Conservation (phyloP, 2,113 vertebrate genomes). For the Strix aluco region DNA sequence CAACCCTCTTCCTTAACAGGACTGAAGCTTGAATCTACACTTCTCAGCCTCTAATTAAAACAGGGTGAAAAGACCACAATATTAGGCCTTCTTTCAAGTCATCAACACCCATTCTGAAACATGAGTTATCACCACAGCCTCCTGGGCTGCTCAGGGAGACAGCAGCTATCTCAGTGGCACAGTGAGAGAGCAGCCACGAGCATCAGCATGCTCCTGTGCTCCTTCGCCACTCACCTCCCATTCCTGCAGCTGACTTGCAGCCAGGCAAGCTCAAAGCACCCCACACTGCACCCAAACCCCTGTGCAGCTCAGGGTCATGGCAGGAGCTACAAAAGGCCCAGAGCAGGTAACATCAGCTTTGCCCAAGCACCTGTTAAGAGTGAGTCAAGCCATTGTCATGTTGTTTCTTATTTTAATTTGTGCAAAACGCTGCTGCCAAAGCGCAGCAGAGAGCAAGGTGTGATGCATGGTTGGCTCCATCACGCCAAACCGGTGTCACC, state of each 20-base stretch:
- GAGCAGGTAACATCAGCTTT: neutral
- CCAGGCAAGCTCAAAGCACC: neutral
- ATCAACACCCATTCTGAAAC: neutral
- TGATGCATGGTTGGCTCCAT: neutral
- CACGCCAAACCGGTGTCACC: neutral
- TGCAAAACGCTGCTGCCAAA: neutral
- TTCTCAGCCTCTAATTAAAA: neutral
- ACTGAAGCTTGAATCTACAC: no score
- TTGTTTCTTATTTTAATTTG: neutral
- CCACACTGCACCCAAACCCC: neutral
- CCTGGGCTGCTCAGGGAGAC: neutral
- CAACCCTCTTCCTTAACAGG: neutral
- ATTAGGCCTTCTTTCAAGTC: neutral
- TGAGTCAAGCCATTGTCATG: neutral
- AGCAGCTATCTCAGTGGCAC: neutral
- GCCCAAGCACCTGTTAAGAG: neutral
- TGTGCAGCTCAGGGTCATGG: neutral
- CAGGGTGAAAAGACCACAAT: neutral
- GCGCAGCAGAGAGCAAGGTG: neutral
- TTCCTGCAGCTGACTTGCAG: neutral
- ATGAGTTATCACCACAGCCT: rapidly evolving
- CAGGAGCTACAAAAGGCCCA: neutral
- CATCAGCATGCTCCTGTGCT: rapidly evolving
- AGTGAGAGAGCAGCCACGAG: rapidly evolving
- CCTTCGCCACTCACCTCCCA: neutral